Base-by-base conservation (phyloP, 1,140 invertebrate species). In the Spodoptera litura region DNA sequence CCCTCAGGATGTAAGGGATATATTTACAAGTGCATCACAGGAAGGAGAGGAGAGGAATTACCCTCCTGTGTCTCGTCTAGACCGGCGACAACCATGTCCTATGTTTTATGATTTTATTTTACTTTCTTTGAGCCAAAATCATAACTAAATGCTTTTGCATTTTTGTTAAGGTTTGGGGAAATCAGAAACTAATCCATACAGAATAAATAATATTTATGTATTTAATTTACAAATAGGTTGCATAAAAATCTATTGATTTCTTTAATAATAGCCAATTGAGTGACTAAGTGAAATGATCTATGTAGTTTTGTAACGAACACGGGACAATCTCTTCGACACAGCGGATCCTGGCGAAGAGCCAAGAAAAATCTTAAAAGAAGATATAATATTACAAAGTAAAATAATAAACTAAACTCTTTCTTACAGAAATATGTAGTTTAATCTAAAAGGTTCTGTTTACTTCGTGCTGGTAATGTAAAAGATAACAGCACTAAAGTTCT, bases 1-100 rank as follows among this genome's bases (percentile, higher is more conserved):
- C 78, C 78, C 79, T 83, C 78, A 79, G 83, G 81, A 85, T 86
- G 83, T 87, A 80, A 83, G 82, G 56, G 83, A 86, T 83, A 86
- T 74, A 78, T 74, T 71, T 77, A 68, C 74, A 77, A 77, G 62
- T 77, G 61, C 61, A 56, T 56, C 68, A 56, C 66, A 25, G 66
- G 38, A 49, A 70, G 66, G 4, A 70, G 38, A 35, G 68, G 51
- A 55, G 51, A 38, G 27, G 52, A 25, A 71, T 71, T 38, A 71
- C 68, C 68, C 52, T 56, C 52, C 53, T 38, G 68, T 55, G 51
- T 71, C 68, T 71, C 31, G 51, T 35, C 68, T 27, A 20, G 62
- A 49, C 38, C 62, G 62, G 52, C 53, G 27, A 56, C 68, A 49
- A 66, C 25, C 62, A 66, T 49, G 38, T 49, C 35, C 38, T 44